phyloP scores from a whole-genome alignment of 2,797 vertebrate genomes.

The Epinephelus awoara region DNA sequence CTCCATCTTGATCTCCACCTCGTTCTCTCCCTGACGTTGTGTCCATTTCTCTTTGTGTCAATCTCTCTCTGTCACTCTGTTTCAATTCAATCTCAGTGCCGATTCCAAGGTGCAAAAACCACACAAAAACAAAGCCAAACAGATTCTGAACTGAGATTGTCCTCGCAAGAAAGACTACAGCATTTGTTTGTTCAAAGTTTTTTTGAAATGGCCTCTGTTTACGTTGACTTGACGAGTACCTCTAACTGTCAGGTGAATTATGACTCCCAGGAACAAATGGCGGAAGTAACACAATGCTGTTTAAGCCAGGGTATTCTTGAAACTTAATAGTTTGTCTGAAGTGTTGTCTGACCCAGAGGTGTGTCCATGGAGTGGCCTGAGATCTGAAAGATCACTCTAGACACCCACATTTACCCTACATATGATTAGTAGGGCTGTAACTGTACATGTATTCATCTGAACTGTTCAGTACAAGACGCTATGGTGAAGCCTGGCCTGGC shows the following conservation, averaged over 20 bases:
- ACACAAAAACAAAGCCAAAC: not conserved
- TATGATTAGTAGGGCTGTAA: too few species aligned
- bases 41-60: conserved; percentile 49
- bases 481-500: too few species aligned
- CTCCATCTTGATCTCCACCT: conserved; percentile 24
- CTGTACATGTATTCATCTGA: too few species aligned
- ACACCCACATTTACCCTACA: too few species aligned
- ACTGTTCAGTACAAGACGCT: too few species aligned
- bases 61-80: conserved; percentile 51
- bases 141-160: conserved; percentile 9
- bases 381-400: too few species aligned
- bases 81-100: conserved; percentile 35
- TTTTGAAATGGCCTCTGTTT: not conserved
- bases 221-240: not conserved
- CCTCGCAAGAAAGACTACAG: not conserved
- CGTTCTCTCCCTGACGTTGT: conserved; percentile 13
- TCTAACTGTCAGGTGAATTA: not conserved
- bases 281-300: not conserved
- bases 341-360: too few species aligned
- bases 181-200: not conserved
- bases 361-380: too few species aligned
- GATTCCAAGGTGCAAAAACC: conserved; percentile 30
- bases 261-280: not conserved
- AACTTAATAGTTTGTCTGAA: not conserved
- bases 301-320: not conserved